Percentiles rank a stretch among this genome's conserved stretches.
Conservation (phyloP, 1,140 invertebrate species). For the Acyrthosiphon pisum region DNA sequence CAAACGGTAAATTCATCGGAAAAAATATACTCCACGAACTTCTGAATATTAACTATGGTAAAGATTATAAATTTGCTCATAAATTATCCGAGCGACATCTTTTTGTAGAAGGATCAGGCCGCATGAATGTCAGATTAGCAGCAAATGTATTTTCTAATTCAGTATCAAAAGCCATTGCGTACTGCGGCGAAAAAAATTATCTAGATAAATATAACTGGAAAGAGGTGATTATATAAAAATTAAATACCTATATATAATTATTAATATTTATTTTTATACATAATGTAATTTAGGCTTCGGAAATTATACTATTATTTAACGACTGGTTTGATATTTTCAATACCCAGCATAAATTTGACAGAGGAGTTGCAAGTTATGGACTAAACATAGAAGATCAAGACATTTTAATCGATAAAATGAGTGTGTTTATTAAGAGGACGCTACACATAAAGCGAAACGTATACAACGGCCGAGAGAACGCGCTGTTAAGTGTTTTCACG, state of each 20-base stretch:
- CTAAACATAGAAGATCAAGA: not conserved
- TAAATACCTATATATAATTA: not conserved
- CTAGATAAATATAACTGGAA: not conserved
- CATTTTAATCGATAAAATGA: not conserved
- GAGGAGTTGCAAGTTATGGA: not conserved
- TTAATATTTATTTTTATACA: not conserved
- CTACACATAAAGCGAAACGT: no score
- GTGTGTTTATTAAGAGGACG: no score
- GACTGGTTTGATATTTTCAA: slow-evolving; percentile 5
- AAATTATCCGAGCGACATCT: not conserved
- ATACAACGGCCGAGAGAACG: no score
- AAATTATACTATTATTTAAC: not conserved
- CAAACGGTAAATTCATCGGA: not conserved
- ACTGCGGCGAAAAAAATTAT: slow-evolving; percentile 9
- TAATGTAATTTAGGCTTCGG: not conserved
- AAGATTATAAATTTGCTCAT: slow-evolving; percentile 30
- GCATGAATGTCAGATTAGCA: not conserved
- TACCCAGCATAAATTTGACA: not conserved
- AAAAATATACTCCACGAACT: not conserved
- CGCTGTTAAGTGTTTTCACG: no score
- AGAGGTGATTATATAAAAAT: not conserved
- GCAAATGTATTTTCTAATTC: not conserved
- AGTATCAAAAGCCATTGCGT: not conserved
- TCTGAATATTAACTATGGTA: not conserved
- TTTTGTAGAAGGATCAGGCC: not conserved